These are phyloP conservation scores for Idaea biselata DNA, from an alignment of 2,888 invertebrate species.

Conservation along the genomic window DNA sequence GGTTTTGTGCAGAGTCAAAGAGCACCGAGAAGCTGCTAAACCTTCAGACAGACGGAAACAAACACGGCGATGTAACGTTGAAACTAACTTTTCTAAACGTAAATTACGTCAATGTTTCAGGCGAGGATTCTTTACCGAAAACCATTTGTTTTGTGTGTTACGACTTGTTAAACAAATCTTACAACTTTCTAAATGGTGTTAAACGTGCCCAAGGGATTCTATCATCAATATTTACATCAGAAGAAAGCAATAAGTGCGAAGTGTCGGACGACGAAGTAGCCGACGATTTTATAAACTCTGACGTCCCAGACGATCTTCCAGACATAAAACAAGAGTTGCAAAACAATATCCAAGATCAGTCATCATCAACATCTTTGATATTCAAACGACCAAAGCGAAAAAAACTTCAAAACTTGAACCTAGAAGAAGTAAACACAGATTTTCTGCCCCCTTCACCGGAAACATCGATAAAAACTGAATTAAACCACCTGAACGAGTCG, in stretches of 20 bases:
- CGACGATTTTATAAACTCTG: constrained; percentile 48
- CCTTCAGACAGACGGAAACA: constrained; percentile 42
- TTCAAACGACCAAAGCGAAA: neutral
- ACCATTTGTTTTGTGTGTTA: constrained; percentile 65
- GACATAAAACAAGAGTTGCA: constrained; percentile 36
- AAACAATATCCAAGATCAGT: constrained; percentile 5
- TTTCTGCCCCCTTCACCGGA: constrained; percentile 1
- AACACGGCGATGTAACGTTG: constrained; percentile 46
- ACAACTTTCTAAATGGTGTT: constrained; percentile 54
- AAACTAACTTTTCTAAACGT: constrained; percentile 63
- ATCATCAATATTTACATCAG: constrained; percentile 36
- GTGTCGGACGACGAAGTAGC: constrained; percentile 52
- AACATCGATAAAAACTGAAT: neutral
- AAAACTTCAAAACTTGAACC: neutral
- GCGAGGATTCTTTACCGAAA: constrained; percentile 52
- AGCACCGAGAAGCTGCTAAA: constrained; percentile 52
- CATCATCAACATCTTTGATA: neutral
- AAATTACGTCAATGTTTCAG: constrained; percentile 57
- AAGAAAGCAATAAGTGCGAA: constrained; percentile 39
- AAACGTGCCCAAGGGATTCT: constrained; percentile 55
- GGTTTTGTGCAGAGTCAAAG: constrained; percentile 62
- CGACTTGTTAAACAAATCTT: constrained; percentile 60
- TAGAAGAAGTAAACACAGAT: neutral
- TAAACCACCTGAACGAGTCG: neutral
- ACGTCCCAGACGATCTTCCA: constrained; percentile 29